phyloP scores from a whole-genome alignment of 2,797 vertebrate species.

The Lacerta bilineata region DNA sequence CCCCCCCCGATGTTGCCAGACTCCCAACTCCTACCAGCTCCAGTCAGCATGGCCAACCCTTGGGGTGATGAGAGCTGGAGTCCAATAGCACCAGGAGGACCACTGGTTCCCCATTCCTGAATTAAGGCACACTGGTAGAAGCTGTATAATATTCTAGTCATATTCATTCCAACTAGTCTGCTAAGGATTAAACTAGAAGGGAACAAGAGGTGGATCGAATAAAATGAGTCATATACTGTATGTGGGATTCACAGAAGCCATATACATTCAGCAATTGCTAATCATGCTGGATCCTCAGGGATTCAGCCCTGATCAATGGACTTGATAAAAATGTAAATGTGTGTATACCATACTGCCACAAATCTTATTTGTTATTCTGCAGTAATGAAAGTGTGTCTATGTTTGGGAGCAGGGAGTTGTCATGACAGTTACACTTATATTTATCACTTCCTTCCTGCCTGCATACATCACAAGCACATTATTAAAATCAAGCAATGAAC shows the following conservation, averaged over 20 bases:
- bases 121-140: background rate
- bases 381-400: conserved; percentile 60
- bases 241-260: background rate
- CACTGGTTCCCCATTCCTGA: too few species aligned
- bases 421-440: conserved; percentile 68
- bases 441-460: conserved; percentile 69
- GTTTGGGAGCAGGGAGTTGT: conserved; percentile 51
- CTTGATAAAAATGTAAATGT: conserved; percentile 50
- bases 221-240: background rate
- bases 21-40: background rate
- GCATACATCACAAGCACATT: conserved; percentile 57
- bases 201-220: background rate
- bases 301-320: conserved; percentile 40
- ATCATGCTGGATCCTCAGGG: conserved; percentile 52
- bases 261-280: conserved; percentile 33
- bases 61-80: background rate
- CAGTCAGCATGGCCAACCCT: background rate
- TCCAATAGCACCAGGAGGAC: background rate
- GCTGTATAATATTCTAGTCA: background rate
- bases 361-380: conserved; percentile 63
- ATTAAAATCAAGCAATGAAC: conserved; percentile 61
- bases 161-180: background rate
- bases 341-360: conserved; percentile 35
- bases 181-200: background rate
- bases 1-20: background rate